phyloP scores from a whole-genome alignment of 2,888 invertebrate genomes.

The Drosophila emarginata region DNA sequence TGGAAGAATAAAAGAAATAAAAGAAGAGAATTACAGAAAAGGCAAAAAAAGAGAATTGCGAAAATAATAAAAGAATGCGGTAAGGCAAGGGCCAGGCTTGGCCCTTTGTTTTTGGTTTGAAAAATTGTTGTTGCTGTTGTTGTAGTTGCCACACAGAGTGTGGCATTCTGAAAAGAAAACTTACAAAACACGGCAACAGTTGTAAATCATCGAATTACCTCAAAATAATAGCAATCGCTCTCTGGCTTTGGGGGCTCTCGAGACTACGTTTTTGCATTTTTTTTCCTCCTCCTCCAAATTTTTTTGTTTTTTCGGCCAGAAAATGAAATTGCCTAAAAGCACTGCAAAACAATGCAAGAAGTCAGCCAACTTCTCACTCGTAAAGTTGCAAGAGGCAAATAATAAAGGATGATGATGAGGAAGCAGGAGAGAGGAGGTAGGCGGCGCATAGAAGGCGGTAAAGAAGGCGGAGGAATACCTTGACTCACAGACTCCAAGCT shows the following conservation, averaged over 20 bases:
- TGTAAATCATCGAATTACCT: constrained; percentile 78
- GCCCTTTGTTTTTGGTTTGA: constrained; percentile 64
- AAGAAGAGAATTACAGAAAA: constrained; percentile 44
- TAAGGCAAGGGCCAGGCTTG: constrained; percentile 43
- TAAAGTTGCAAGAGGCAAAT: constrained; percentile 23
- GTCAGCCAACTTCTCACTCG: constrained; percentile 52
- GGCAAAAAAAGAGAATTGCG: constrained; percentile 56
- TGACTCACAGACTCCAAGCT: constrained; percentile 46
- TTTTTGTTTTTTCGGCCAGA: constrained; percentile 35
- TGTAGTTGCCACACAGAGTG: constrained; percentile 42
- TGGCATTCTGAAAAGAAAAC: constrained; percentile 68
- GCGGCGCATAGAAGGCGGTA: constrained; percentile 13
- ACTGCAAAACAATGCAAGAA: constrained; percentile 64
- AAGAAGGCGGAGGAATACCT: constrained; percentile 31
- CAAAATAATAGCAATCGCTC: constrained; percentile 78
- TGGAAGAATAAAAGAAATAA: constrained; percentile 19
- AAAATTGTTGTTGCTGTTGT: constrained; percentile 52
- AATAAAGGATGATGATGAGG: not conserved
- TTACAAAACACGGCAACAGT: constrained; percentile 77
- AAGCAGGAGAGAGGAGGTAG: constrained; percentile 24
- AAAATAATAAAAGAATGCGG: constrained; percentile 74
- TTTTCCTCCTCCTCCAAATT: not conserved
- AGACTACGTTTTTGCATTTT: constrained; percentile 25
- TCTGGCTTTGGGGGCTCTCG: constrained; percentile 51
- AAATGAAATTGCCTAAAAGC: constrained; percentile 70